Percentiles rank a stretch among this genome's conserved stretches.
phyloP scores from a whole-genome alignment of 2,888 invertebrate species.

The Leptura quadrifasciata region DNA sequence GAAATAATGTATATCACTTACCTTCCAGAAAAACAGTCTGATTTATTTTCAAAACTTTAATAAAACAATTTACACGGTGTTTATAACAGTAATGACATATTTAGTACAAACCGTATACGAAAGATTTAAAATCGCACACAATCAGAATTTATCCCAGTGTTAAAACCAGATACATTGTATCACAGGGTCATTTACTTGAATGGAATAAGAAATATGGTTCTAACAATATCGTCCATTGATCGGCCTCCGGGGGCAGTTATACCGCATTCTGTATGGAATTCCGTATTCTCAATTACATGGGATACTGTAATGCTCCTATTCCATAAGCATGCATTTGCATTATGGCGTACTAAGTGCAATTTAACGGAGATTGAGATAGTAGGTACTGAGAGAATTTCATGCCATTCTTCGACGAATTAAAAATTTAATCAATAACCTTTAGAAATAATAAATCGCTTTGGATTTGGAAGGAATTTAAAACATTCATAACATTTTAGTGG shows the following conservation, averaged over 20 bases:
- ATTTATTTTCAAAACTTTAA: too few relatives aligned
- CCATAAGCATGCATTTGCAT: not conserved
- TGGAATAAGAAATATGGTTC: conserved; percentile 37
- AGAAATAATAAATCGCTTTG: not conserved
- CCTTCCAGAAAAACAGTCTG: too few relatives aligned
- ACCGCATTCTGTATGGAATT: not conserved
- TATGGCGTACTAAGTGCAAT: not conserved
- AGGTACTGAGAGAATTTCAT: not conserved
- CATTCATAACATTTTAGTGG: too few relatives aligned
- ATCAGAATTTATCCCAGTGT: not conserved
- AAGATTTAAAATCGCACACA: not conserved
- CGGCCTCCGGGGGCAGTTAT: conserved; percentile 24
- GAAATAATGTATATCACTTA: too few relatives aligned
- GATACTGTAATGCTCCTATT: not conserved
- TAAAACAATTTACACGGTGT: too few relatives aligned
- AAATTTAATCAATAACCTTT: not conserved
- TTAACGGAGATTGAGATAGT: not conserved
- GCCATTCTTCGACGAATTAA: not conserved
- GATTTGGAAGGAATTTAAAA: too few relatives aligned
- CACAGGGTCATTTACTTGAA: conserved; percentile 27
- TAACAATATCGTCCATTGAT: conserved; percentile 39
- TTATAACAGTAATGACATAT: too few relatives aligned
- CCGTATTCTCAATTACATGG: not conserved
- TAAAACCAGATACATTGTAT: not conserved
- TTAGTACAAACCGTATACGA: too few relatives aligned